Percentiles rank a stretch among this genome's conserved stretches.
Evolutionary conservation across 2,113 vertebrate species (phyloP).

Genomic region (Paradoxurus hermaphroditus): DNA sequence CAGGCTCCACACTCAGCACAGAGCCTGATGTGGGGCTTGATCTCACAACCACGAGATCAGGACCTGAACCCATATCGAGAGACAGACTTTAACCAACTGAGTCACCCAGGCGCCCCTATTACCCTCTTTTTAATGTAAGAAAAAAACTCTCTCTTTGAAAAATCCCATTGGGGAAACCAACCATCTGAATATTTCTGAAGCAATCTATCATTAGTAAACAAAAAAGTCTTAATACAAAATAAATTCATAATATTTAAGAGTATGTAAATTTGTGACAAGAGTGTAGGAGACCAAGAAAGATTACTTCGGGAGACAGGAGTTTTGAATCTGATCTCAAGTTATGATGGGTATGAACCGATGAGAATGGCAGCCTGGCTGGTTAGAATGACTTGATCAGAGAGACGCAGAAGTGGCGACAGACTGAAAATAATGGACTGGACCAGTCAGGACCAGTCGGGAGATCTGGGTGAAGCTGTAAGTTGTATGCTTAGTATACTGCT

Average conservation of each 20-base stretch:
- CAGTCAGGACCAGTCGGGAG: neutral
- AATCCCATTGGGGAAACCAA: neutral
- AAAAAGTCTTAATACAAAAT: neutral
- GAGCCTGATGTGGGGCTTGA: too few relatives aligned
- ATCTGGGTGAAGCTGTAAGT: neutral
- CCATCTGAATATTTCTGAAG: neutral
- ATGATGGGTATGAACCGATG: neutral
- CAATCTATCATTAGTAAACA: neutral
- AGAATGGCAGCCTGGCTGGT: neutral
- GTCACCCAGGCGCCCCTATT: neutral
- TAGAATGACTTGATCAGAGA: slow-evolving; percentile 8
- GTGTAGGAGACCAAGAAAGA: neutral
- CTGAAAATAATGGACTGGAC: neutral
- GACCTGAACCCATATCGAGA: too few relatives aligned
- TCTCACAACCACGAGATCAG: too few relatives aligned
- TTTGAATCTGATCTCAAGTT: neutral
- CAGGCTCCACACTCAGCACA: too few relatives aligned
- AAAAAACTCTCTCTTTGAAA: slow-evolving; percentile 31
- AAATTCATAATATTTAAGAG: neutral
- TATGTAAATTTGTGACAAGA: neutral
- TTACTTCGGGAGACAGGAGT: neutral
- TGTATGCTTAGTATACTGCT: neutral
- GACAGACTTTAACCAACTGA: too few relatives aligned
- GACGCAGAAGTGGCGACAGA: neutral
- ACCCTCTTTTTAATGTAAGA: neutral